phyloP scores from a whole-genome alignment of 92 coral and sea anemone genomes.

The Bergia sp. region DNA sequence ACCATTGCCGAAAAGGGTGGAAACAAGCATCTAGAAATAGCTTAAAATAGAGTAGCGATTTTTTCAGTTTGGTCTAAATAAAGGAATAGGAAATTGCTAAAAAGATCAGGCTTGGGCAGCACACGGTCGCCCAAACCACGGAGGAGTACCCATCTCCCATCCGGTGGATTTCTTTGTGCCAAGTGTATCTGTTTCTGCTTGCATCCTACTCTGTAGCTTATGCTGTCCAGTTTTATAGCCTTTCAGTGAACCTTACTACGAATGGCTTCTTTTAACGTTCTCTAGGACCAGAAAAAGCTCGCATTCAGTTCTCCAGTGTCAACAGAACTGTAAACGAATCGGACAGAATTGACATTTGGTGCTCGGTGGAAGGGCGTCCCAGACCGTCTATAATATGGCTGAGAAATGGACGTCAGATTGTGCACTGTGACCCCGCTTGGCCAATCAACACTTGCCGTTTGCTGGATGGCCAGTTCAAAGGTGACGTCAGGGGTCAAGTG shows the following conservation, averaged over 20 bases:
- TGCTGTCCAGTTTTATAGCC: neutral
- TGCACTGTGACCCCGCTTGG: conserved; percentile 22
- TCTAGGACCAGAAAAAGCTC: conserved; percentile 29
- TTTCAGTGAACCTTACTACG: neutral
- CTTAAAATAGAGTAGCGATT: no score
- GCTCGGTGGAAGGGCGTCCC: conserved; percentile 74
- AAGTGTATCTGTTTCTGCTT: neutral
- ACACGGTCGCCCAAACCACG: no score
- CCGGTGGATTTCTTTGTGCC: neutral
- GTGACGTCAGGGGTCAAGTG: conserved; percentile 34
- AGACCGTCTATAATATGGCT: conserved; percentile 72
- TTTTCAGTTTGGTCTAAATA: no score
- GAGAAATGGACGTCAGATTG: conserved; percentile 40
- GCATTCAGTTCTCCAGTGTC: conserved; percentile 10
- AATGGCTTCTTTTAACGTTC: neutral
- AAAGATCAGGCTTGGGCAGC: no score
- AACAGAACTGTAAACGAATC: conserved; percentile 38
- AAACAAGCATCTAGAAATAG: no score
- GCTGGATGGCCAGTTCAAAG: neutral
- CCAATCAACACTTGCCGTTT: conserved; percentile 29
- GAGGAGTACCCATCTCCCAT: no score
- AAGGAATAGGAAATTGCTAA: no score
- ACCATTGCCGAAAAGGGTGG: no score
- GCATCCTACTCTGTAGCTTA: neutral
- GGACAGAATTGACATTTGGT: conserved; percentile 55